Percentiles rank a stretch among this genome's conserved stretches.
phyloP scores from a whole-genome alignment of 2,113 vertebrate genomes.

The Cromileptes altivelis region DNA sequence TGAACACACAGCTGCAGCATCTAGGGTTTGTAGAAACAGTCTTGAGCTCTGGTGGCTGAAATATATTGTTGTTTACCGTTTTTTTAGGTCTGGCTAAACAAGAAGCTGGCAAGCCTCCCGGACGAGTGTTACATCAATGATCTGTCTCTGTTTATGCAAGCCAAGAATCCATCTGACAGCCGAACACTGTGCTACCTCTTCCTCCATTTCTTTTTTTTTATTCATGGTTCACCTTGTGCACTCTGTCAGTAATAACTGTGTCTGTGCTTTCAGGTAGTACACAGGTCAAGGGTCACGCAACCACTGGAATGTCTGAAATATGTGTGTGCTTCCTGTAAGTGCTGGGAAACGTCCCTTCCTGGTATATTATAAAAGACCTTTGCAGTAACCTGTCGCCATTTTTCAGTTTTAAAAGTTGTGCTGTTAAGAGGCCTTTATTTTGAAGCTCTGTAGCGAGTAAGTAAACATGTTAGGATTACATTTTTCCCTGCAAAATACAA shows the following conservation, averaged over 20 bases:
- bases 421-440: conserved; percentile 26
- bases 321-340: conserved; percentile 29
- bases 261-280: conserved; percentile 45
- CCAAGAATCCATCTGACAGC: conserved; percentile 47
- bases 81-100: conserved; percentile 49
- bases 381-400: conserved; percentile 29
- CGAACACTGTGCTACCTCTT: background rate
- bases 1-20: conserved; percentile 80
- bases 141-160: conserved; percentile 39
- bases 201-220: background rate
- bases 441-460: conserved; percentile 26
- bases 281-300: conserved; percentile 30
- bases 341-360: conserved; percentile 5
- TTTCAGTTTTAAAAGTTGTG: conserved; percentile 45
- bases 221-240: conserved; percentile 24
- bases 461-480: conserved; percentile 61
- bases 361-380: conserved; percentile 14
- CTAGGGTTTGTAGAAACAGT: conserved; percentile 84
- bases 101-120: conserved; percentile 31
- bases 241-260: conserved; percentile 18
- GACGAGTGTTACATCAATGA: conserved; percentile 17
- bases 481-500: conserved; percentile 50
- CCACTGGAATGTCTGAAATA: conserved; percentile 49
- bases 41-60: conserved; percentile 73
- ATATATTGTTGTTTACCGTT: conserved; percentile 47